Percentiles rank a stretch among this genome's conserved stretches.
phyloP scores from a whole-genome alignment of 2,797 vertebrate species.

The Pantherophis alleghaniensis region DNA sequence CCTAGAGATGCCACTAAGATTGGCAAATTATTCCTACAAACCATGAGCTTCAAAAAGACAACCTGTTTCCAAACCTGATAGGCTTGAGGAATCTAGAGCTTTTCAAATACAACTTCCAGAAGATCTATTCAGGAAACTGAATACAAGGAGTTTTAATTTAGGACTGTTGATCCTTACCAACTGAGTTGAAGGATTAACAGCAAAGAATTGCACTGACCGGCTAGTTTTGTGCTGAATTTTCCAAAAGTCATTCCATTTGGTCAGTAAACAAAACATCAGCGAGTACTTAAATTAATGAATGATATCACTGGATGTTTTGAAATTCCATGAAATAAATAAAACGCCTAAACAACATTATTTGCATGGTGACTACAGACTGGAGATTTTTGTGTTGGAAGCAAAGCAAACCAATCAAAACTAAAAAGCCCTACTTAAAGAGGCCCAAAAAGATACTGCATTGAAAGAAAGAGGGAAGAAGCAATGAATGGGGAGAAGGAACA shows the following conservation, averaged over 20 bases:
- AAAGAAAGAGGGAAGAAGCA: not conserved
- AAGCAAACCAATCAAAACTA: not conserved
- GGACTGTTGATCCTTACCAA: not conserved
- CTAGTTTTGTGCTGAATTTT: not conserved
- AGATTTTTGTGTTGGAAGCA: not conserved
- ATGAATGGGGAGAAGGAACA: not conserved
- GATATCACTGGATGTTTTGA: not conserved
- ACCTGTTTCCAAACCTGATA: not conserved
- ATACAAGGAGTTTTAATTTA: not conserved
- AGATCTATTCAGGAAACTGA: not conserved
- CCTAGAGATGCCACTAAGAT: not conserved
- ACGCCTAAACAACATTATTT: not conserved
- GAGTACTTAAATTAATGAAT: not conserved
- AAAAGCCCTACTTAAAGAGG: not conserved
- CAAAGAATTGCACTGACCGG: not conserved
- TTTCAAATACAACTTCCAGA: not conserved
- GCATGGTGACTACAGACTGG: not conserved
- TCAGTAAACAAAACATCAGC: not conserved
- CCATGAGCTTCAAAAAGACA: not conserved
- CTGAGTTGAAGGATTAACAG: not conserved
- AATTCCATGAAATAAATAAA: not conserved
- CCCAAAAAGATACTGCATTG: not conserved
- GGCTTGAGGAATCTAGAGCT: not conserved
- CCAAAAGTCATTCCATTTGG: not conserved
- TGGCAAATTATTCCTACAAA: not conserved